phyloP scores from a whole-genome alignment of 1,140 invertebrate species.

The Sinonovacula constricta region DNA sequence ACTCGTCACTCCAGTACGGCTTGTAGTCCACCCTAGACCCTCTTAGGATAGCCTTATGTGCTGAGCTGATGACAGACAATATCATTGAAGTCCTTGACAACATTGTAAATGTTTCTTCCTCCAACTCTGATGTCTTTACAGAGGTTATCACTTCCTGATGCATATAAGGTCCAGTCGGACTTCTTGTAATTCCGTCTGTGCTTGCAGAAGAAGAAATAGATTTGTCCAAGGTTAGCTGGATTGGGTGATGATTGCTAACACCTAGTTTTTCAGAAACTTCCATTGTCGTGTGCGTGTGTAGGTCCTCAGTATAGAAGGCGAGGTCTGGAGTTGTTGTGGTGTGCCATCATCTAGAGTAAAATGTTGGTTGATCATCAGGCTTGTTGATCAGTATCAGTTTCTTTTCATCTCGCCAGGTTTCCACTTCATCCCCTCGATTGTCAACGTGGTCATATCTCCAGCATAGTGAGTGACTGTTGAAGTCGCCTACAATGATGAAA shows the following conservation, averaged over 20 bases:
- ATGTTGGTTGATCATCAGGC: too few relatives aligned
- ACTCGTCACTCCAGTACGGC: too few relatives aligned
- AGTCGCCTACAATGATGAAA: neutral
- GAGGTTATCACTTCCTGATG: neutral
- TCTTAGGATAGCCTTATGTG: too few relatives aligned
- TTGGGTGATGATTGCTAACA: constrained; percentile 13
- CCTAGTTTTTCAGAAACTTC: constrained; percentile 2
- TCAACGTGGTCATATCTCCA: constrained; percentile 10
- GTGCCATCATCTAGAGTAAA: constrained; percentile 18
- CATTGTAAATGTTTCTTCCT: too few relatives aligned
- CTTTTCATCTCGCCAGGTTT: constrained; percentile 18
- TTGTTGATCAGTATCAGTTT: constrained; percentile 6
- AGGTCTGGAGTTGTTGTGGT: constrained; percentile 17
- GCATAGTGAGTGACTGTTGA: neutral
- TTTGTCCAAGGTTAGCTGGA: constrained; percentile 8
- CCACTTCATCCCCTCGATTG: constrained; percentile 22
- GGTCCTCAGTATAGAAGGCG: constrained; percentile 25
- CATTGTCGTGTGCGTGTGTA: neutral
- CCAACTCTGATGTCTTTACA: too few relatives aligned
- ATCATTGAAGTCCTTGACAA: constrained; percentile 22
- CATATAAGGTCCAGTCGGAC: too few relatives aligned
- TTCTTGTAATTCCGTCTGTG: constrained; percentile 32
- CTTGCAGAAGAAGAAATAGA: neutral
- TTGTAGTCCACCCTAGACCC: too few relatives aligned
- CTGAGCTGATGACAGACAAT: too few relatives aligned